Percentiles rank a stretch among this genome's conserved stretches.
Evolutionary conservation across 2,797 vertebrate genomes (phyloP).

Genomic region (Takifugu ocellatus): DNA sequence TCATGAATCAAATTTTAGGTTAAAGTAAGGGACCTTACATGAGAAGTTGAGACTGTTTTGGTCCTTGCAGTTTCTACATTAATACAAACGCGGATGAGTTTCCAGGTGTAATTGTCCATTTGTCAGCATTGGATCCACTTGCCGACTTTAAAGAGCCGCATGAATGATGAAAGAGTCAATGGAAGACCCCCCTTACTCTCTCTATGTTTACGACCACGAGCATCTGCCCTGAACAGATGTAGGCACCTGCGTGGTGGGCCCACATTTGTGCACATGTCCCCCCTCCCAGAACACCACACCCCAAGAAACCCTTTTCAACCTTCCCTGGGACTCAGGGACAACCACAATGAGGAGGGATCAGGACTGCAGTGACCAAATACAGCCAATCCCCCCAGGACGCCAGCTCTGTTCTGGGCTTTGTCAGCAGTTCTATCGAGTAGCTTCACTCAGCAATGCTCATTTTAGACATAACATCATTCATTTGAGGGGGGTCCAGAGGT

Average conservation of each 20-base stretch:
- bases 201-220: constrained; percentile 67
- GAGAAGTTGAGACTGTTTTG: too few species aligned
- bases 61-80: too few species aligned
- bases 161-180: constrained; percentile 48
- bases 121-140: not conserved
- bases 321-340: constrained; percentile 57
- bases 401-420: constrained; percentile 70
- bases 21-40: too few species aligned
- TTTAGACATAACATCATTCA: constrained; percentile 65
- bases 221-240: constrained; percentile 98
- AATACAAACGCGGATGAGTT: too few species aligned
- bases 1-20: too few species aligned
- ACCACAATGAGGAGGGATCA: constrained; percentile 72
- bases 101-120: not conserved
- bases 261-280: constrained; percentile 78
- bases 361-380: constrained; percentile 75
- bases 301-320: constrained; percentile 56
- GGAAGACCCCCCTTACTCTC: constrained; percentile 39
- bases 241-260: constrained; percentile 92
- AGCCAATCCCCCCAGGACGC: constrained; percentile 70
- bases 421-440: constrained; percentile 68
- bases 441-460: constrained; percentile 72
- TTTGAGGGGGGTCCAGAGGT: constrained; percentile 14
- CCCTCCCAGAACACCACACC: constrained; percentile 29
- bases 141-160: constrained; percentile 17